Evolutionary conservation across 2,888 invertebrate genomes (phyloP).

Genomic region (Conomelus anceps): DNA sequence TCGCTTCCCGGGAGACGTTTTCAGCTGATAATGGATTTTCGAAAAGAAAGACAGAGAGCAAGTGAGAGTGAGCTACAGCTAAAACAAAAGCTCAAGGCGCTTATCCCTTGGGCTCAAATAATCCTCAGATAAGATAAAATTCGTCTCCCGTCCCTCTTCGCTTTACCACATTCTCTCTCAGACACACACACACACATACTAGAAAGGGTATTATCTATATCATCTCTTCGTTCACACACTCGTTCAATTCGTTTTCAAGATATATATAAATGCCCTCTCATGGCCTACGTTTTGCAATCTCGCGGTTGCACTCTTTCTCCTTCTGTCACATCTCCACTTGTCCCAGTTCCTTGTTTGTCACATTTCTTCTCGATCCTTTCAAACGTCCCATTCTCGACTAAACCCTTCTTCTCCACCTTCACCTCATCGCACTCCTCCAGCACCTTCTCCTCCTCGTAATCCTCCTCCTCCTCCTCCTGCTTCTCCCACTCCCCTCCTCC

Average conservation of each 20-base stretch:
- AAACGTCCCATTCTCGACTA: background rate
- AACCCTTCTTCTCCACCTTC: too few species aligned
- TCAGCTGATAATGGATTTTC: background rate
- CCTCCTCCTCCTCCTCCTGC: background rate
- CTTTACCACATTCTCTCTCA: background rate
- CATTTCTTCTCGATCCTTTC: background rate
- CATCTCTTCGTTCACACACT: background rate
- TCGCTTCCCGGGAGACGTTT: background rate
- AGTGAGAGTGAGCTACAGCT: too few species aligned
- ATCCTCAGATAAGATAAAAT: background rate
- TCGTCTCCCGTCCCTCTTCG: background rate
- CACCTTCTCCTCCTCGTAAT: background rate
- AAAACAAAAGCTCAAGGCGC: background rate
- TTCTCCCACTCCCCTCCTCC: background rate
- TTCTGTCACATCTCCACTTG: background rate
- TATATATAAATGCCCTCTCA: background rate
- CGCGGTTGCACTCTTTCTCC: background rate
- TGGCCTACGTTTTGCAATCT: background rate
- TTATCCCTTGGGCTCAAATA: background rate
- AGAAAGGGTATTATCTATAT: background rate
- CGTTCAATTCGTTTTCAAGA: background rate
- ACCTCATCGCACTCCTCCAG: background rate
- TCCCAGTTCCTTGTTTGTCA: background rate
- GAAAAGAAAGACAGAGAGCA: background rate
- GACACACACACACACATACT: background rate